Conservation (phyloP, 2,888 invertebrate genomes). For the Drosophila kambysellisi region DNA sequence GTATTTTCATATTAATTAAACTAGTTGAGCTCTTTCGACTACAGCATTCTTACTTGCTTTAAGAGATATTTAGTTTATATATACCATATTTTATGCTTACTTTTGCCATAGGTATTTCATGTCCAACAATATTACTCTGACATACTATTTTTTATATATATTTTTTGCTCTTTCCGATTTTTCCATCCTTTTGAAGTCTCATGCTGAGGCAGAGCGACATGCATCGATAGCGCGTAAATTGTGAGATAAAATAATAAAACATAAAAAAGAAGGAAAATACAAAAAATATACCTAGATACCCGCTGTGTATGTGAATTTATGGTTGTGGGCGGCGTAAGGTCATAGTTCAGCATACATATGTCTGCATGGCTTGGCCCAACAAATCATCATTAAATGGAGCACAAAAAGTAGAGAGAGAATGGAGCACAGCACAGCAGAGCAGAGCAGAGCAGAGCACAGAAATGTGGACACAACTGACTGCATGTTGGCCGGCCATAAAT, state of each 20-base stretch:
- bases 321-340: slow-evolving; percentile 34
- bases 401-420: slow-evolving; percentile 13
- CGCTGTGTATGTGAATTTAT: slow-evolving; percentile 54
- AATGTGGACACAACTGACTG: slow-evolving; percentile 19
- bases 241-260: slow-evolving; percentile 2
- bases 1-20: neutral
- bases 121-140: neutral
- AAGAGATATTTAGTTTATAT: neutral
- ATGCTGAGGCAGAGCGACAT: slow-evolving; percentile 30
- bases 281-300: slow-evolving; percentile 8
- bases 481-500: slow-evolving; percentile 65
- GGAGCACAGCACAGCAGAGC: neutral
- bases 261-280: neutral
- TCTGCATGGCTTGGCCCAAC: slow-evolving; percentile 52
- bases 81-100: neutral
- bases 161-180: neutral
- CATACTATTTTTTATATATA: too few species aligned
- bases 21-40: neutral
- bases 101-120: neutral
- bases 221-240: slow-evolving; percentile 23
- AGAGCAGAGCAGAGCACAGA: neutral
- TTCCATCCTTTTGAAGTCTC: neutral
- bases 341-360: slow-evolving; percentile 66
- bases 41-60: neutral
- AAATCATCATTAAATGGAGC: slow-evolving; percentile 62